Base-by-base conservation (phyloP, 2,113 vertebrate species). In the Pituophis catenifer region DNA sequence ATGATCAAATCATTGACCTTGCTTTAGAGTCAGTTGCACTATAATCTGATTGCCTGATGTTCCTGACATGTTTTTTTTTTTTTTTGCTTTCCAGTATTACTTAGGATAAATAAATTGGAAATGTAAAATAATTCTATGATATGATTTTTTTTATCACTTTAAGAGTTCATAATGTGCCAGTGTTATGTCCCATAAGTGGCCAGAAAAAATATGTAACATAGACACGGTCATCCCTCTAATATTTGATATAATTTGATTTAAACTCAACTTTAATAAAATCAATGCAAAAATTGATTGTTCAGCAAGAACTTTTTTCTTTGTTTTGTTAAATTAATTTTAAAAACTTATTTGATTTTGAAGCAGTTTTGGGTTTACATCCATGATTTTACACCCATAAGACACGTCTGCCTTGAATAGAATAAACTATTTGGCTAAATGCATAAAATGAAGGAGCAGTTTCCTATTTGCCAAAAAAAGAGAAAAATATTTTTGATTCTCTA, bases 1-100 rank as follows among this genome's bases (percentile, higher is more conserved):
- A 88, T 57, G 55, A 94, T 93, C 92, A 94, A 62, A 87, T 93
- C 91, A 93, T 89, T 95, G 65, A 88, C 92, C 94, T 91, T 91
- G 94, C 70, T 38, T 89, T 81, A 94, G 23, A 95, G 96, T 96
- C 95, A 94, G 95, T 96, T 94, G 90, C 92, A 93, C 55, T 89
- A 89, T 94, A 29, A 91, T 96, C 92, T 95, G 95, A 94, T 62
- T 5, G 0, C 9, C 7, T 50, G 15, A 81, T 85, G 3, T n/a
- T 29, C 65, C 26, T 81, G 65, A 50, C 57, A 59, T 21, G 54
- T 9, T 11, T 11, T 11, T 11, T 12, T 8, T 10, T 59, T 26
- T 11, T 26, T 3, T 62, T 62, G 26, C 21, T 23, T 81, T 89
- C 6, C 13, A 89, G 29, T 44, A 17, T 75, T 23, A 53, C 8